Evolutionary conservation across 2,888 invertebrate species (phyloP).

Genomic region (Patella depressa): DNA sequence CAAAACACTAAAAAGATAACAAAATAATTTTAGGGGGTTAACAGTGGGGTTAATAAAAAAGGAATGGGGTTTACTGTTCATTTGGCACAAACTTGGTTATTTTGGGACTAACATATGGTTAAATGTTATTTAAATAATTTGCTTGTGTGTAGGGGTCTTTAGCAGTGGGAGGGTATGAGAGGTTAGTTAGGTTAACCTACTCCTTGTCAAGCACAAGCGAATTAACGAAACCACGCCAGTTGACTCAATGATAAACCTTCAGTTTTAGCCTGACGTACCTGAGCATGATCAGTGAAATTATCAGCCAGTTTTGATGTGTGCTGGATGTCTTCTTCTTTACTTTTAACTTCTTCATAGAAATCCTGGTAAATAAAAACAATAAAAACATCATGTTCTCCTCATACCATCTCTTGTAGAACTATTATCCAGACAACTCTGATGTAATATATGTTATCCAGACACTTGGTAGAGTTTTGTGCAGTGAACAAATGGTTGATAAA

Average conservation of each 20-base stretch:
- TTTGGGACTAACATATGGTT: no score
- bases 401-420: neutral
- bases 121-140: no score
- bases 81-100: no score
- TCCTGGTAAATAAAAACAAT: constrained; percentile 43
- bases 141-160: no score
- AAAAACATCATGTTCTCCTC: neutral
- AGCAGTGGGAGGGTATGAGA: no score
- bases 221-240: no score
- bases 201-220: no score
- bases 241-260: no score
- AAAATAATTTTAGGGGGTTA: neutral
- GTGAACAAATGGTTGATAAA: no score
- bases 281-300: constrained; percentile 59
- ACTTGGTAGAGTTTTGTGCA: no score
- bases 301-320: constrained; percentile 58
- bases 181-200: no score
- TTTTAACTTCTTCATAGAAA: constrained; percentile 61
- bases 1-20: constrained; percentile 53
- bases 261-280: constrained; percentile 41
- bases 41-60: neutral
- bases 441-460: neutral
- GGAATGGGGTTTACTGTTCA: neutral
- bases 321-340: constrained; percentile 61
- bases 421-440: neutral